Evolutionary conservation across 35 echinoderm and acorn worm species (phyloP), one percentile per base, ranked within the genome.

Genomic region (Chiridota heheva): DNA sequence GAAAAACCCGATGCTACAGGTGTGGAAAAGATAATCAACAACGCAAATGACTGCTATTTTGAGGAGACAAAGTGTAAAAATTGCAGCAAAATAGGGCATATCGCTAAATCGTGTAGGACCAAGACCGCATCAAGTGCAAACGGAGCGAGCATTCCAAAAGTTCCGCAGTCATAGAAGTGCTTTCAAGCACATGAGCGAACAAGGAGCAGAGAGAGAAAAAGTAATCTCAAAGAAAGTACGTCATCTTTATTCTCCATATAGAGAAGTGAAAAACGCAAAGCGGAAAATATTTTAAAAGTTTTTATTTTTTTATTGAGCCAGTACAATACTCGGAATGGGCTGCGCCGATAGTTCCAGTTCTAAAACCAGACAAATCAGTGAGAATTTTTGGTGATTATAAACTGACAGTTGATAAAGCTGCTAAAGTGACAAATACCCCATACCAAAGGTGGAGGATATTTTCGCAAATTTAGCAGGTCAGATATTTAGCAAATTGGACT

Each of bases 371-470:
- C 17, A 72, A 81, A 29, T 35, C 7, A 4, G 15, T 88, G 2
- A 62, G 75, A 24, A 69, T 91, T 5, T 91, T 73, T 78, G 82
- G 82, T 7, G 82, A 91, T 58, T 84, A 84, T 37, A 90, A 90
- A 36, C 47, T 60, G 22, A 84, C 81, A 1, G 64, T 90, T 18
- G 79, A 90, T 60, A 30, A 20, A n/a, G 44, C 71, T 20, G 36
- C 47, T 17, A 73, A 86, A 35, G 27, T 86, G 82, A 82, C 36
- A 60, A 18, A 72, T 86, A 82, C 27, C 89, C 67, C 17, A 51
- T 86, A 42, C 75, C 83, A 26, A 72, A 58, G 36, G 49, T 62
- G 1, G 74, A 81, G 36, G 73, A 92, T 39, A 45, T 73, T 13
- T 75, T 75, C 24, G 36, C 69, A 38, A 53, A 47, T 34, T 40